A percentile compares a stretch with the other conserved stretches of the same genome.
Conservation (phyloP, 1,140 invertebrate species). For the Bombus sylvicola region DNA sequence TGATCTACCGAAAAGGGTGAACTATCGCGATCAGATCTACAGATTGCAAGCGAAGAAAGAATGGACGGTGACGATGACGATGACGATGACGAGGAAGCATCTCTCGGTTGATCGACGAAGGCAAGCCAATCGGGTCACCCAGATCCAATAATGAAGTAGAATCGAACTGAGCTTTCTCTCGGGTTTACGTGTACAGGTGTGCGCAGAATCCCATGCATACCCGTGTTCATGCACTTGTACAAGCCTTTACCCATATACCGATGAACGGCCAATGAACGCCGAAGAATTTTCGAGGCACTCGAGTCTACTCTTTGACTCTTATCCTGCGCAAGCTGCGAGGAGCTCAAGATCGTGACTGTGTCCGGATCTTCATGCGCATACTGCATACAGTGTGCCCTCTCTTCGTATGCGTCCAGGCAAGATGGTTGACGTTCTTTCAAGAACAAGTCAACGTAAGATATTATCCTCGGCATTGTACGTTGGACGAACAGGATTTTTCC, state of each 20-base stretch:
- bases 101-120: conserved; percentile 40
- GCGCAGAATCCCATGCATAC: conserved; percentile 42
- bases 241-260: conserved; percentile 22
- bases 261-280: conserved; percentile 72
- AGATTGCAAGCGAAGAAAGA: background rate
- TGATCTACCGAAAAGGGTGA: background rate
- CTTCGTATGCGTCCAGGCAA: background rate
- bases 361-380: background rate
- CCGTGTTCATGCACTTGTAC: background rate
- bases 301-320: conserved; percentile 35
- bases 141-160: conserved; percentile 77
- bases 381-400: background rate
- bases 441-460: background rate
- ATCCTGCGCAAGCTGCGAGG: conserved; percentile 1
- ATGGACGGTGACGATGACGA: background rate
- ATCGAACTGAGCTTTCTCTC: conserved; percentile 76
- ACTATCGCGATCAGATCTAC: background rate
- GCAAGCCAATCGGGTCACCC: conserved; percentile 79
- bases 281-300: conserved; percentile 71
- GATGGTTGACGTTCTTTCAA: background rate
- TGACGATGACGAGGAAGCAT: conserved; percentile 44
- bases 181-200: conserved; percentile 35
- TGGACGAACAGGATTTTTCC: background rate
- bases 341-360: conserved; percentile 23
- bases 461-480: background rate